phyloP scores from a whole-genome alignment of 2,888 invertebrate genomes.

The Entomobrya multifasciata region DNA sequence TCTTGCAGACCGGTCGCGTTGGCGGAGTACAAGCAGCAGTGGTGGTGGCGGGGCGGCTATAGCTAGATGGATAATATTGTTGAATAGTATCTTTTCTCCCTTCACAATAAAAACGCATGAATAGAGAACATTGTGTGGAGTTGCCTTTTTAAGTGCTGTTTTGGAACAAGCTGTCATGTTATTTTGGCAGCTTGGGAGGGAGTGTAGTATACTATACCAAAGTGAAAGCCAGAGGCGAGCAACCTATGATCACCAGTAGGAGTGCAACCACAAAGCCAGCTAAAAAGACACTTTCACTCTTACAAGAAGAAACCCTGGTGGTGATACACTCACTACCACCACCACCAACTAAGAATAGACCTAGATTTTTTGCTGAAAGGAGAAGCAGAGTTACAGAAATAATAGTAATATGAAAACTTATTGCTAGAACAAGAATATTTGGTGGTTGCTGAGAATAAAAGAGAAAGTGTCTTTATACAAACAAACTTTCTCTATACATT shows the following conservation, averaged over 20 bases:
- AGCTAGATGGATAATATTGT: too few relatives aligned
- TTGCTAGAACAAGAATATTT: too few relatives aligned
- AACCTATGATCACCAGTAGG: constrained; percentile 60
- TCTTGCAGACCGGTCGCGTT: constrained; percentile 1
- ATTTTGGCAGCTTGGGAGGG: constrained; percentile 50
- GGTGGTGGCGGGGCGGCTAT: too few relatives aligned
- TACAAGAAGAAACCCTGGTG: background rate
- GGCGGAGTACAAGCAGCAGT: too few relatives aligned
- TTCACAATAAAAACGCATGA: constrained; percentile 49
- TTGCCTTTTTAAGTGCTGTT: constrained; percentile 51
- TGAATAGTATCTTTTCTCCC: background rate
- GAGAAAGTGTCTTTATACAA: too few relatives aligned
- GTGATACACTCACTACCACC: too few relatives aligned
- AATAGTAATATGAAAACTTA: too few relatives aligned
- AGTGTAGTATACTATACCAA: constrained; percentile 14
- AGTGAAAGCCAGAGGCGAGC: constrained; percentile 52
- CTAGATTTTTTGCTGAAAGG: background rate
- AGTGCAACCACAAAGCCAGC: constrained; percentile 5
- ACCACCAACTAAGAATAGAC: constrained; percentile 1
- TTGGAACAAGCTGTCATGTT: constrained; percentile 61
- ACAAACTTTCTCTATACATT: background rate
- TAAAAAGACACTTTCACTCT: constrained; percentile 50
- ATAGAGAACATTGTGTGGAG: constrained; percentile 32
- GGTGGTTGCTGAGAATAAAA: too few relatives aligned
- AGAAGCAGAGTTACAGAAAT: too few relatives aligned